A percentile compares a stretch with the other conserved stretches of the same genome.
Conservation (phyloP, 2,797 vertebrate genomes). For the Halcyon leucocephala region DNA sequence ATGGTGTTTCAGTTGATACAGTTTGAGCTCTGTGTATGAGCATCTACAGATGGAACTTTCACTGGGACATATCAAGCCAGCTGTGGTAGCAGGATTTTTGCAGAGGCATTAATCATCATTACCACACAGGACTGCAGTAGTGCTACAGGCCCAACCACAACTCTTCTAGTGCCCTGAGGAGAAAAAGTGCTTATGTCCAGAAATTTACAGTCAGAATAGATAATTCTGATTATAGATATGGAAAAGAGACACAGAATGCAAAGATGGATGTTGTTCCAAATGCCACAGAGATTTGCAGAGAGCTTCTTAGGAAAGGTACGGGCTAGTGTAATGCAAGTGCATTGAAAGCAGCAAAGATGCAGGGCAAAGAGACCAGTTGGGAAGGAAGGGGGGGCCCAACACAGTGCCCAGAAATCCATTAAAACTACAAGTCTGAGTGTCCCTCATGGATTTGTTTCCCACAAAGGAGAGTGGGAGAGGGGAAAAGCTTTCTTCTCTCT, state of each 20-base stretch:
- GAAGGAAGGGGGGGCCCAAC: neutral
- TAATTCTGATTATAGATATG: neutral
- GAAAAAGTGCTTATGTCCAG: neutral
- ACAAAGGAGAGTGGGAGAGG: neutral
- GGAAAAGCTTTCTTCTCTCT: neutral
- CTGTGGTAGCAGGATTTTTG: conserved; percentile 33
- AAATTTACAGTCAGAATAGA: neutral
- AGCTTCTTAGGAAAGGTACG: neutral
- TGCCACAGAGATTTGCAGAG: neutral
- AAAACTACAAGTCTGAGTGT: neutral
- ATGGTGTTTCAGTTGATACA: neutral
- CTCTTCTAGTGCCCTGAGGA: neutral
- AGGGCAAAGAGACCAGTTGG: neutral
- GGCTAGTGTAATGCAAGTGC: neutral
- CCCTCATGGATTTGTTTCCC: neutral
- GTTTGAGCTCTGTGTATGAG: neutral
- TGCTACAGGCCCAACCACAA: neutral
- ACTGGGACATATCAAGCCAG: neutral
- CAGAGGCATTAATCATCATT: conserved; percentile 28
- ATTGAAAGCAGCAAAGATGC: neutral
- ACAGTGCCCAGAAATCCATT: neutral
- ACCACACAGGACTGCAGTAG: neutral
- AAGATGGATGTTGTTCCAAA: neutral
- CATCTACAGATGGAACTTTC: neutral
- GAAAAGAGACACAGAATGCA: neutral